Conservation (phyloP, 1,140 invertebrate genomes). For the Aporrectodea caliginosa region DNA sequence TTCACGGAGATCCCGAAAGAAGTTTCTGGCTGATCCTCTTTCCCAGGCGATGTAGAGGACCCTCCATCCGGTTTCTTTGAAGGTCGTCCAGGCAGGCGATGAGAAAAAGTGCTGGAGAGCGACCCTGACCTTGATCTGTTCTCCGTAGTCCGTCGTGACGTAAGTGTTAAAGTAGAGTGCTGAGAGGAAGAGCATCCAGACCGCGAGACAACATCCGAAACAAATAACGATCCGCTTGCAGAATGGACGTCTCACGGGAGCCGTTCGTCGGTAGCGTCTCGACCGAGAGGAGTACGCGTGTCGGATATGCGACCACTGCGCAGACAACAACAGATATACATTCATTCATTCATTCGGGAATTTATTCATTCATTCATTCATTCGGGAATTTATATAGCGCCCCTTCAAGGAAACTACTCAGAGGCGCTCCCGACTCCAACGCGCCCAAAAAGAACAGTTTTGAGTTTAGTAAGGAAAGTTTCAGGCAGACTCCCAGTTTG, state of each 20-base stretch:
- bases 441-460: no score
- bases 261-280: neutral
- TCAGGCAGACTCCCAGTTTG: no score
- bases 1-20: neutral
- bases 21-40: neutral
- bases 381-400: no score
- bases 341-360: no score
- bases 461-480: no score
- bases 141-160: neutral
- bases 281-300: no score
- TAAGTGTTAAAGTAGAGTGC: neutral
- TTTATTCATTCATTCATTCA: no score
- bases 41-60: neutral
- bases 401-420: no score
- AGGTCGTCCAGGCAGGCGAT: neutral
- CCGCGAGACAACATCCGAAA: neutral
- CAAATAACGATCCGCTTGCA: neutral
- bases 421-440: no score
- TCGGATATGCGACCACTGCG: no score
- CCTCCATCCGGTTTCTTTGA: neutral
- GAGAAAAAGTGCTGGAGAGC: neutral
- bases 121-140: neutral
- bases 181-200: neutral
- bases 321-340: no score
- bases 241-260: neutral